Percentiles rank a stretch among this genome's conserved stretches.
phyloP scores from a whole-genome alignment of 2,797 vertebrate species.

The Helicolenus hilgendorfi region DNA sequence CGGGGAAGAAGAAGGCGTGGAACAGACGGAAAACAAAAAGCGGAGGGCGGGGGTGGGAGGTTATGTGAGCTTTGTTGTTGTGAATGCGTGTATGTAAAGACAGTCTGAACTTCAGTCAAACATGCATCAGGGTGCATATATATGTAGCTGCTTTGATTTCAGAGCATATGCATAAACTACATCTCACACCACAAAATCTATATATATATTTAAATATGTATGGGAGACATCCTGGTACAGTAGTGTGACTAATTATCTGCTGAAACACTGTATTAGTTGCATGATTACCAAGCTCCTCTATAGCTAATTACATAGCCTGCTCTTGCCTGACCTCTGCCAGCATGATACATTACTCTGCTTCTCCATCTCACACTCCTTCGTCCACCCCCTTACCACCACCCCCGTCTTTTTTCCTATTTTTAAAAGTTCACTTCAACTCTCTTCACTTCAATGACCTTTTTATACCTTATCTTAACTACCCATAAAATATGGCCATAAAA shows the following conservation, averaged over 20 bases:
- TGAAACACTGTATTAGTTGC: conserved; percentile 87
- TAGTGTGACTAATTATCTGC: conserved; percentile 87
- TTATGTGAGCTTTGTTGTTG: conserved; percentile 37
- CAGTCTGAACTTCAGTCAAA: neutral
- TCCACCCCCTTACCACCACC: neutral
- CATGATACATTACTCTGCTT: conserved; percentile 81
- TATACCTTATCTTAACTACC: conserved; percentile 58
- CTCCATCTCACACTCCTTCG: conserved; percentile 58
- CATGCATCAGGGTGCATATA: neutral
- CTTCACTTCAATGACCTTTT: conserved; percentile 59
- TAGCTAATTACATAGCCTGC: conserved; percentile 88
- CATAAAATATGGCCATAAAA: conserved; percentile 63
- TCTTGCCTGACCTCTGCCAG: conserved; percentile 86
- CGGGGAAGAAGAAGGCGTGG: neutral
- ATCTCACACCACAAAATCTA: conserved; percentile 6
- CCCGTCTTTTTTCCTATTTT: conserved; percentile 38
- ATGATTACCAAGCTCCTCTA: conserved; percentile 88
- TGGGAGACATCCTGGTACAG: conserved; percentile 60
- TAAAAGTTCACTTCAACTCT: conserved; percentile 69
- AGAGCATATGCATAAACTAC: neutral
- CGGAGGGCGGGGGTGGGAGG: neutral
- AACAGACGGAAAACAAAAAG: conserved; percentile 47
- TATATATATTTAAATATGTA: neutral
- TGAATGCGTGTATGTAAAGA: conserved; percentile 11
- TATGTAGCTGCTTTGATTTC: conserved; percentile 20